These are phyloP conservation scores for Atopsyche davidsoni DNA, from an alignment of 1,140 invertebrate species.

Conservation along the genomic window DNA sequence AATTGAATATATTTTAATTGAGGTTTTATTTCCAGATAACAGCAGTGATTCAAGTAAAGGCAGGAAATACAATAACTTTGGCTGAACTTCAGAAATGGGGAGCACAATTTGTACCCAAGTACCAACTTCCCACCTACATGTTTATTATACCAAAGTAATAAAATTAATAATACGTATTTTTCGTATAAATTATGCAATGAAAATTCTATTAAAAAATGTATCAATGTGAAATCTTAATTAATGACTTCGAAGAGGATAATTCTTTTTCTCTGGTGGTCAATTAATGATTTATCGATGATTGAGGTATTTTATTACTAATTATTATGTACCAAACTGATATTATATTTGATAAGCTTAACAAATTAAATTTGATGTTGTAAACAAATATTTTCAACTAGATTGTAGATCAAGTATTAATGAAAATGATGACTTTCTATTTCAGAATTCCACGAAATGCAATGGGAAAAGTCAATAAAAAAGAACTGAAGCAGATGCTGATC, in stretches of 20 bases:
- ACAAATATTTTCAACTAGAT: neutral
- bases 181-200: no score
- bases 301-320: slow-evolving; percentile 1
- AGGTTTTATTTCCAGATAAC: slow-evolving; percentile 15
- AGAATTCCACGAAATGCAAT: slow-evolving; percentile 24
- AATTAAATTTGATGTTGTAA: no score
- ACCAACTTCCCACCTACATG: slow-evolving; percentile 22
- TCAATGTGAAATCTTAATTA: no score
- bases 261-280: neutral
- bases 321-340: neutral
- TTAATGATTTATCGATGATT: no score
- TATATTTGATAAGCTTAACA: neutral
- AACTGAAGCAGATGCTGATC: slow-evolving; percentile 11
- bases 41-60: slow-evolving; percentile 18
- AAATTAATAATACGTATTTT: neutral
- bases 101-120: slow-evolving; percentile 17
- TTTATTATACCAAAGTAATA: slow-evolving; percentile 20
- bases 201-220: no score
- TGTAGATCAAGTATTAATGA: neutral
- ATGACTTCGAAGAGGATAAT: no score
- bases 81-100: slow-evolving; percentile 24
- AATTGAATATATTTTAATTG: slow-evolving; percentile 1
- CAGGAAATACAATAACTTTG: slow-evolving; percentile 8
- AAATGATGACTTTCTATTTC: slow-evolving; percentile 8
- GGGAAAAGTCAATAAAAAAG: slow-evolving; percentile 29